Evolutionary conservation across 2,888 invertebrate genomes (phyloP).

Genomic region (Amphipoea oculea): DNA sequence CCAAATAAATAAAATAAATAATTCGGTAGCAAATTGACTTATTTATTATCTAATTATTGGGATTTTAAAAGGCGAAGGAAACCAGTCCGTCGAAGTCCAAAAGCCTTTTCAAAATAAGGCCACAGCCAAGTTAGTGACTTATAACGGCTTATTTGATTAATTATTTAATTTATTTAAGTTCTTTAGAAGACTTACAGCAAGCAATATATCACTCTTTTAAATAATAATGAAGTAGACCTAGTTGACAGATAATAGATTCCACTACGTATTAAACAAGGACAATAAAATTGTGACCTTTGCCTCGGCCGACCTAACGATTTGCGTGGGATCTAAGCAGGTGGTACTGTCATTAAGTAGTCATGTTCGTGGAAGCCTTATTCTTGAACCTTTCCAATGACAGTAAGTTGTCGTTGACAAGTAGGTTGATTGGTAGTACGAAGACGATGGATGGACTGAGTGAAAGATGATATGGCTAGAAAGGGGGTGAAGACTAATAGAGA

Average conservation of each 20-base stretch:
- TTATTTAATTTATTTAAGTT: not conserved
- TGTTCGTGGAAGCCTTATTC: conserved; percentile 33
- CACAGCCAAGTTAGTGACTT: not conserved
- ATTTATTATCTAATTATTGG: not conserved
- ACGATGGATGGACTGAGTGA: not conserved
- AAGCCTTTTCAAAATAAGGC: not conserved
- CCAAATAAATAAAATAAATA: too few relatives aligned
- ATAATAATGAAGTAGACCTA: not conserved
- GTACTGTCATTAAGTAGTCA: conserved; percentile 7
- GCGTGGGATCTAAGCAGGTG: conserved; percentile 45
- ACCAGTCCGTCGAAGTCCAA: too few relatives aligned
- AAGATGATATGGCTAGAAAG: not conserved
- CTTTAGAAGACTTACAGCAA: not conserved
- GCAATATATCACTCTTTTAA: not conserved
- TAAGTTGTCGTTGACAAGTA: not conserved
- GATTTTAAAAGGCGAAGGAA: not conserved
- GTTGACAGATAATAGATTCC: conserved; percentile 13
- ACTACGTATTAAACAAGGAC: not conserved
- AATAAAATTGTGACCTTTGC: conserved; percentile 22
- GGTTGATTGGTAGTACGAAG: not conserved
- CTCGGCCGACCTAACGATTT: conserved; percentile 41
- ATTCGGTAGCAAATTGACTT: not conserved
- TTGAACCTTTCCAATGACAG: conserved; percentile 32
- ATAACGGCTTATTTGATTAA: not conserved
- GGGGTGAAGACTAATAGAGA: not conserved